These are phyloP conservation scores for Zophobas morio DNA, from an alignment of 1,140 invertebrate species.

Conservation along the genomic window DNA sequence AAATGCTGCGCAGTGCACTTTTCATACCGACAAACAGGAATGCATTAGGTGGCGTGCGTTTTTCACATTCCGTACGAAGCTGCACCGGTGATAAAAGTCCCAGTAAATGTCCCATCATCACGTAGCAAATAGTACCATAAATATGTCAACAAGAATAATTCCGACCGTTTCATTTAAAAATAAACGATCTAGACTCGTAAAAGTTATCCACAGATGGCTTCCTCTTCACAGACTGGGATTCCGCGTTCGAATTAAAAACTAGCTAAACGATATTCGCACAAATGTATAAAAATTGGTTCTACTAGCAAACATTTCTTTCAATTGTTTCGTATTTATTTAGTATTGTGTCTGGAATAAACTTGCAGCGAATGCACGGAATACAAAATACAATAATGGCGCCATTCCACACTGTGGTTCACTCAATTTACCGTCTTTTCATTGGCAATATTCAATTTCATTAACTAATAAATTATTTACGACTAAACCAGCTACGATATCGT, in stretches of 20 bases:
- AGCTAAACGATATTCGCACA: neutral
- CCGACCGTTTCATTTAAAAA: neutral
- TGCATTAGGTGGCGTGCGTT: slow-evolving; percentile 11
- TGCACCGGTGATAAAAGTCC: slow-evolving; percentile 23
- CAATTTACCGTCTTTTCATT: slow-evolving; percentile 16
- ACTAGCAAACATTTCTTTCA: neutral
- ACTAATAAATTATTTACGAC: slow-evolving; percentile 36
- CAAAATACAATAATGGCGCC: slow-evolving; percentile 7
- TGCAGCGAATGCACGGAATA: neutral
- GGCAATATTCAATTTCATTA: slow-evolving; percentile 39
- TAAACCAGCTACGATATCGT: slow-evolving; percentile 9
- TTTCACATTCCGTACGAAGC: slow-evolving; percentile 23
- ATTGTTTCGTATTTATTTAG: neutral
- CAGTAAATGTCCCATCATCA: slow-evolving; percentile 19
- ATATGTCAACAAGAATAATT: slow-evolving; percentile 12
- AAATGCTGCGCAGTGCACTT: slow-evolving; percentile 33
- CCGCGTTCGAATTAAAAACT: slow-evolving; percentile 2
- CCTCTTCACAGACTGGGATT: neutral
- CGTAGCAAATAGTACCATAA: slow-evolving; percentile 10
- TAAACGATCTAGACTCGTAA: neutral
- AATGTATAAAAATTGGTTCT: neutral
- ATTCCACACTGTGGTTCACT: slow-evolving; percentile 9
- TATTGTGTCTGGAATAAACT: slow-evolving; percentile 9
- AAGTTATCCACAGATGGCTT: slow-evolving; percentile 5
- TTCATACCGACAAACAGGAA: slow-evolving; percentile 39